phyloP scores from a whole-genome alignment of 2,113 vertebrate genomes.

The Bubo blakistoni region DNA sequence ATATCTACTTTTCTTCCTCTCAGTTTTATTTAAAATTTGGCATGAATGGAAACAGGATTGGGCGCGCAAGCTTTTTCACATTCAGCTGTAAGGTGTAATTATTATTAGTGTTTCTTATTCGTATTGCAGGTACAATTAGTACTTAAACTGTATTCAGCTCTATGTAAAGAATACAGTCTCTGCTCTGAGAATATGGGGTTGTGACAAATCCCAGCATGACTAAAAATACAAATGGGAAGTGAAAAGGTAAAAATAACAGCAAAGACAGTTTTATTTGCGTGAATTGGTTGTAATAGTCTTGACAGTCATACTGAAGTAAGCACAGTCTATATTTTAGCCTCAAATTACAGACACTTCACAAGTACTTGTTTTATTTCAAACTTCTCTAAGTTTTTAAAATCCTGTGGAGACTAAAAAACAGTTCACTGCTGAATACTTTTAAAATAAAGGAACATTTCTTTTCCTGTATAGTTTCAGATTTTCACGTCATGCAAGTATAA shows the following conservation, averaged over 20 bases:
- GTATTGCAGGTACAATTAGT: conserved; percentile 8
- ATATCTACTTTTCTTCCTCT: background rate
- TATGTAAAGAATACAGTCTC: background rate
- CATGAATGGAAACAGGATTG: conserved; percentile 2
- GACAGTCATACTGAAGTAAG: background rate
- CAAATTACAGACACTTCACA: background rate
- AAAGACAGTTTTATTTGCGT: background rate
- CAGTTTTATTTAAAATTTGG: background rate
- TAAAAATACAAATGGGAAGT: conserved; percentile 7
- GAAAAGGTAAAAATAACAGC: conserved; percentile 21
- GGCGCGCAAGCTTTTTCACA: background rate
- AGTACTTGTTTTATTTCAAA: background rate
- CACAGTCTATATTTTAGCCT: background rate
- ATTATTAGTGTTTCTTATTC: conserved; percentile 23
- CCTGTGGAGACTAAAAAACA: background rate
- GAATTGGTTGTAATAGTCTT: background rate
- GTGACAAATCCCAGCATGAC: background rate
- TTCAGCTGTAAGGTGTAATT: background rate
- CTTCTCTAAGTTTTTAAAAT: background rate
- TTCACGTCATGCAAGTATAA: background rate
- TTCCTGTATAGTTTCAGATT: background rate
- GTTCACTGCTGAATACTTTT: background rate
- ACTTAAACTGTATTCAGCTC: background rate
- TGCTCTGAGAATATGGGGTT: background rate
- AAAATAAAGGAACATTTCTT: background rate